phyloP scores from a whole-genome alignment of 2,888 invertebrate genomes.

The Yponomeuta plumbellus region DNA sequence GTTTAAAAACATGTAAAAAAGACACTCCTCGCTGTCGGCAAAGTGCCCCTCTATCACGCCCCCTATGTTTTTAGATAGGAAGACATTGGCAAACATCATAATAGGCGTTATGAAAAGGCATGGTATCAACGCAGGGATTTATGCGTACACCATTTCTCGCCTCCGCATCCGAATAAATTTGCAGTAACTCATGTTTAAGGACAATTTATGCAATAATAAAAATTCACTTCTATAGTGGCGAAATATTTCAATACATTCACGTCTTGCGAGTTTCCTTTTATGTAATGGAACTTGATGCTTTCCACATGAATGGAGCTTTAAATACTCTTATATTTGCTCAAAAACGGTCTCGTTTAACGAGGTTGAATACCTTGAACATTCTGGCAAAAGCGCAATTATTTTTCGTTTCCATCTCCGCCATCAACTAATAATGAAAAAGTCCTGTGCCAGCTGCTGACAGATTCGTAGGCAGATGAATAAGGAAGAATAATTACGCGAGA shows the following conservation, averaged over 20 bases:
- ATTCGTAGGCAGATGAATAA: not conserved
- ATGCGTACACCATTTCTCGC: conserved; percentile 8
- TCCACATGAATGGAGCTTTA: not conserved
- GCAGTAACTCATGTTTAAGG: conserved; percentile 15
- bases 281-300: not conserved
- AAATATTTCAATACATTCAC: not conserved
- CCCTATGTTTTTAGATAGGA: conserved; percentile 1
- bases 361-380: not conserved
- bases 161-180: conserved; percentile 14
- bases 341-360: no score
- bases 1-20: conserved; percentile 3
- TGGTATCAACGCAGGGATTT: conserved; percentile 11
- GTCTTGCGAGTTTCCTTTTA: not conserved
- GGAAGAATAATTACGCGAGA: not conserved
- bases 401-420: not conserved
- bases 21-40: not conserved
- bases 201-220: conserved; percentile 15
- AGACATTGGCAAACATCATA: conserved; percentile 11
- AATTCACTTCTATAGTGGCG: conserved; percentile 1
- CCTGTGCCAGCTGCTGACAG: not conserved
- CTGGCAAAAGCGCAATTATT: not conserved
- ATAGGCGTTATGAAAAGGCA: conserved; percentile 9
- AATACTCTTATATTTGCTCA: not conserved
- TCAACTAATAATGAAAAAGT: not conserved
- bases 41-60: not conserved